Conservation (phyloP, 2,113 vertebrate species). For the Muntiacus muntjak region DNA sequence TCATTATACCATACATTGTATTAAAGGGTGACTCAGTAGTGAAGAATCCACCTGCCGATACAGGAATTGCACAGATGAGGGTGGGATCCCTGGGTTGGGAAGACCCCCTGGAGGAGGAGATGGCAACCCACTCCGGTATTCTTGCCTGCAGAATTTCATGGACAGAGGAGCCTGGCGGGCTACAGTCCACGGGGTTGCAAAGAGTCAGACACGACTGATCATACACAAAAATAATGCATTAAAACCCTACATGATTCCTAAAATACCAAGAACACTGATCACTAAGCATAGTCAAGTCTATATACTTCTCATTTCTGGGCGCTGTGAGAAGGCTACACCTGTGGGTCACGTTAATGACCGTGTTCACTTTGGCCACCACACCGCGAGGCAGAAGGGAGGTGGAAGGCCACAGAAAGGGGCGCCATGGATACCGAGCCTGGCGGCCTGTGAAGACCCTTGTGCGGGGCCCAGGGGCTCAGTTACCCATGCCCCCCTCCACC, state of each 20-base stretch:
- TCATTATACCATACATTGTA: background rate
- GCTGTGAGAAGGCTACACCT: background rate
- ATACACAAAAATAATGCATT: background rate
- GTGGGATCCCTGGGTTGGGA: background rate
- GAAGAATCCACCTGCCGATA: background rate
- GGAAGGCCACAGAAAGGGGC: background rate
- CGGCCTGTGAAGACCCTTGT: background rate
- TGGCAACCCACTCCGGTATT: background rate
- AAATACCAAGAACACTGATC: background rate
- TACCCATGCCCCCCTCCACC: background rate
- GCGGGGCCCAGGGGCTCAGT: background rate
- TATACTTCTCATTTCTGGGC: background rate
- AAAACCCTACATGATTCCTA: background rate
- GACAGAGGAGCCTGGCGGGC: background rate
- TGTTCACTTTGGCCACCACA: background rate
- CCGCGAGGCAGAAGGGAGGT: background rate
- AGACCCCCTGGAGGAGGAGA: background rate
- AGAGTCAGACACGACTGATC: background rate
- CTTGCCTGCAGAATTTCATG: background rate
- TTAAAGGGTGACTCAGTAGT: background rate
- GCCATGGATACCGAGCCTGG: fast-evolving
- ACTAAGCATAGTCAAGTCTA: background rate
- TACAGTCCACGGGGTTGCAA: background rate
- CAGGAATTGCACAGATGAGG: background rate
- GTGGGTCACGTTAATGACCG: background rate